Conservation (phyloP, 2,797 vertebrate species). For the Jordanella pulchra region DNA sequence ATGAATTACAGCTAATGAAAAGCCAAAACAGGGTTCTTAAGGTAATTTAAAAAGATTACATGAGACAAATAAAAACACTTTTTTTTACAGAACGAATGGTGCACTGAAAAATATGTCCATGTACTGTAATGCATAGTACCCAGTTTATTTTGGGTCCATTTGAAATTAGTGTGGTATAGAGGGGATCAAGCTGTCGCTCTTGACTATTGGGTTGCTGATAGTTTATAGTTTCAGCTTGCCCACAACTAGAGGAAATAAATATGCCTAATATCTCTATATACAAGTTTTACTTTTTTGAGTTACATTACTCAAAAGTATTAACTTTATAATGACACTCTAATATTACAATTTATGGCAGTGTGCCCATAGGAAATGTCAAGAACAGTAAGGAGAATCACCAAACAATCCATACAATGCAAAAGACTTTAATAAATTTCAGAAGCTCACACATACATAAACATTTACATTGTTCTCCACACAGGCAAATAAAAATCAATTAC, state of each 20-base stretch:
- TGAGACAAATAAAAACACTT: neutral
- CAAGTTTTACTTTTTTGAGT: neutral
- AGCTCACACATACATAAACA: slow-evolving; percentile 88
- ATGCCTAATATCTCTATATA: neutral
- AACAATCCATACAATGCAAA: slow-evolving; percentile 85
- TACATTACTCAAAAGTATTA: neutral
- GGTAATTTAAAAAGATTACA: neutral
- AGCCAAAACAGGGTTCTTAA: neutral
- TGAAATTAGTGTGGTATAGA: too few species aligned
- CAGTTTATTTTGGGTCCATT: neutral
- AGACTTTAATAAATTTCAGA: slow-evolving; percentile 88
- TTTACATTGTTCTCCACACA: slow-evolving; percentile 84
- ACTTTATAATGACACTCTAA: neutral
- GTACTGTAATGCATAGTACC: neutral
- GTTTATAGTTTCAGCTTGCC: too few species aligned
- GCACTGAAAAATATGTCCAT: neutral
- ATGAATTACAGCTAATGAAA: neutral
- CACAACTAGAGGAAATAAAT: neutral
- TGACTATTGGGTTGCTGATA: neutral
- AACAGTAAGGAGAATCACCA: slow-evolving; percentile 76
- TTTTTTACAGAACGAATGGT: neutral
- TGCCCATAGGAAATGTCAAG: slow-evolving; percentile 27
- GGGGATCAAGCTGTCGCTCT: too few species aligned
- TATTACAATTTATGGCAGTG: neutral
- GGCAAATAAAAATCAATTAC: slow-evolving; percentile 84